phyloP scores from a whole-genome alignment of 2,113 vertebrate genomes.

The Tachuris rubrigastra region DNA sequence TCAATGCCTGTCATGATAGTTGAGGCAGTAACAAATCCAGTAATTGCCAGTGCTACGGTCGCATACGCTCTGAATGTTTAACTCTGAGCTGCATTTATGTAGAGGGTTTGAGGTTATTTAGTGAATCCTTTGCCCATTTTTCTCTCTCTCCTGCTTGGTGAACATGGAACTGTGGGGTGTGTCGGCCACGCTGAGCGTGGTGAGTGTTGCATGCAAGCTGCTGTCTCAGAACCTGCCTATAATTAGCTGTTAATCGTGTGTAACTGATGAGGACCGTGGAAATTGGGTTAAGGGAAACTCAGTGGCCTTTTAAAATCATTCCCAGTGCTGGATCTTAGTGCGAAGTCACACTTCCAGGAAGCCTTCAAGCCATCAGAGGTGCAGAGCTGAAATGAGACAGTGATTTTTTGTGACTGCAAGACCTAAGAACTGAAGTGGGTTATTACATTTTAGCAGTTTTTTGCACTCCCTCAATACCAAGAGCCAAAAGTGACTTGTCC shows the following conservation, averaged over 20 bases:
- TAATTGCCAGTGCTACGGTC: neutral
- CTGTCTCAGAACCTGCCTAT: neutral
- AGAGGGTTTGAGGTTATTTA: neutral
- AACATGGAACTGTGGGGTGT: neutral
- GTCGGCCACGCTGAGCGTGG: neutral
- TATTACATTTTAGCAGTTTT: neutral
- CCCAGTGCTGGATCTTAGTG: neutral
- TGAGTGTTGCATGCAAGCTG: neutral
- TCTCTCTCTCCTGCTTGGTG: neutral
- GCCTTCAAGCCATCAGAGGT: neutral
- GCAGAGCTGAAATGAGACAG: neutral
- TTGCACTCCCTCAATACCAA: neutral
- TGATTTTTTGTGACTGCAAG: neutral
- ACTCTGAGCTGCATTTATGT: neutral
- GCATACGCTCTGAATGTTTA: neutral
- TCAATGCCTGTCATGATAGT: constrained; percentile 36
- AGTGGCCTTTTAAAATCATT: neutral
- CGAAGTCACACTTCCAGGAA: neutral
- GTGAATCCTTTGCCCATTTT: neutral
- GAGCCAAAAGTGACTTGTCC: neutral
- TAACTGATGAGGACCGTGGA: neutral
- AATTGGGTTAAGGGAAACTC: neutral
- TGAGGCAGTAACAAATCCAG: constrained; percentile 18
- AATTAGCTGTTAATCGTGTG: neutral
- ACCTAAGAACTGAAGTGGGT: neutral